A percentile compares a stretch with the other conserved stretches of the same genome.
Conservation (phyloP, 2,113 vertebrate genomes). For the Lathamus discolor region DNA sequence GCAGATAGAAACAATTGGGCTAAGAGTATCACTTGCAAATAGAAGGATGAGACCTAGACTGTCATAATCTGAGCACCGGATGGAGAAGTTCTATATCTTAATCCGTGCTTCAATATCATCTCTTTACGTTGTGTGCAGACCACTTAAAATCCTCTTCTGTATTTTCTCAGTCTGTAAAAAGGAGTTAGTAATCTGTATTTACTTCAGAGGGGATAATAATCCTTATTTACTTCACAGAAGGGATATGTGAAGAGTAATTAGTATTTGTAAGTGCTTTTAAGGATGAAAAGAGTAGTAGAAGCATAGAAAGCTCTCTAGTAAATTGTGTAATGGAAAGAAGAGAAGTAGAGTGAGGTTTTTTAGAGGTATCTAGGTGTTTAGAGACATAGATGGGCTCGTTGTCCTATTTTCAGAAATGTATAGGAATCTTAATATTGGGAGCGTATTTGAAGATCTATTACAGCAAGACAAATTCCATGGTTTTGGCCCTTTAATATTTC, state of each 20-base stretch:
- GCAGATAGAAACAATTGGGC: conserved; percentile 8
- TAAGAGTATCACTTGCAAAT: background rate
- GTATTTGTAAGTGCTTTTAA: conserved; percentile 25
- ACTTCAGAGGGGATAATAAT: conserved; percentile 33
- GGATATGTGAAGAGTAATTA: conserved; percentile 38
- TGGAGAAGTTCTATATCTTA: background rate
- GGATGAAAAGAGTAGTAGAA: background rate
- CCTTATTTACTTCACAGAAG: conserved; percentile 20
- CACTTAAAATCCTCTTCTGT: background rate
- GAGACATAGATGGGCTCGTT: background rate
- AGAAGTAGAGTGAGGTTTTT: background rate
- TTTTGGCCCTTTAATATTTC: background rate
- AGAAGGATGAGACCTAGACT: background rate
- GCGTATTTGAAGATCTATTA: background rate
- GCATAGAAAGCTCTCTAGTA: background rate
- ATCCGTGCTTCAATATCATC: background rate
- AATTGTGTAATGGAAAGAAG: background rate
- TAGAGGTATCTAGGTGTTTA: background rate
- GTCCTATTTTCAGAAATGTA: background rate
- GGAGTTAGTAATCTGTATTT: conserved; percentile 20
- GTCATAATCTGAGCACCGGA: background rate
- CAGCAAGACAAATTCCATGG: background rate
- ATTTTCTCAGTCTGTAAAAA: background rate
- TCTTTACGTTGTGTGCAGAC: background rate
- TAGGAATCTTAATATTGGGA: background rate